A percentile compares a stretch with the other conserved stretches of the same genome.
Conservation (phyloP, 2,888 invertebrate genomes). For the Sepiola atlantica region DNA sequence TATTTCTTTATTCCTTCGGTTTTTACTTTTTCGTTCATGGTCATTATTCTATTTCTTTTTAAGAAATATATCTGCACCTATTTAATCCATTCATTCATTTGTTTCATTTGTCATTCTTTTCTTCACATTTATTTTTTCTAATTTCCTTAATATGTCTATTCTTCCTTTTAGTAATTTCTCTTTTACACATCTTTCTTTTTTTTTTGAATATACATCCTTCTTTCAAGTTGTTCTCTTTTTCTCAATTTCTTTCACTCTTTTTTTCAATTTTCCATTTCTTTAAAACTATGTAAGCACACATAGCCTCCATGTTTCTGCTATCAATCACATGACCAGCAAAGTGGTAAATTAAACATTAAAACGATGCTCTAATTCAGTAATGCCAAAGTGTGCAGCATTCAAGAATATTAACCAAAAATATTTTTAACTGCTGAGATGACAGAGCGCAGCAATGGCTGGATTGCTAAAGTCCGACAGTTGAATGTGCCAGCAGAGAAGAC, state of each 20-base stretch:
- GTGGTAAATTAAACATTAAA: constrained; percentile 8
- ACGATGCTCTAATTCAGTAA: neutral
- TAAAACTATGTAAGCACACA: neutral
- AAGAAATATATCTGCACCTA: no score
- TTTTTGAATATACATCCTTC: neutral
- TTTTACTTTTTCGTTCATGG: no score
- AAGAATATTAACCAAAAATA: neutral
- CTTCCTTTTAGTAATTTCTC: neutral
- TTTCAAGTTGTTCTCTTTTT: neutral
- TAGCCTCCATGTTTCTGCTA: neutral
- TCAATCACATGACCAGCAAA: constrained; percentile 12
- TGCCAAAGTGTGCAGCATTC: neutral
- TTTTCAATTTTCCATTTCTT: neutral
- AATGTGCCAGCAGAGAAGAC: no score
- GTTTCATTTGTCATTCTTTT: no score
- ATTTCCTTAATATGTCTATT: neutral
- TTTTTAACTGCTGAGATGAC: neutral
- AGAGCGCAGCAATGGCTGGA: no score
- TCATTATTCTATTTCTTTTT: no score
- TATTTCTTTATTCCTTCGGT: no score
- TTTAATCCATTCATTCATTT: no score
- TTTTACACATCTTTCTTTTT: neutral
- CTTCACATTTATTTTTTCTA: no score
- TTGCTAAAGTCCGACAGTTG: no score
- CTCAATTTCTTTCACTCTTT: neutral